These are phyloP conservation scores for Athene noctua DNA, from an alignment of 2,113 vertebrate genomes.

Conservation along the genomic window DNA sequence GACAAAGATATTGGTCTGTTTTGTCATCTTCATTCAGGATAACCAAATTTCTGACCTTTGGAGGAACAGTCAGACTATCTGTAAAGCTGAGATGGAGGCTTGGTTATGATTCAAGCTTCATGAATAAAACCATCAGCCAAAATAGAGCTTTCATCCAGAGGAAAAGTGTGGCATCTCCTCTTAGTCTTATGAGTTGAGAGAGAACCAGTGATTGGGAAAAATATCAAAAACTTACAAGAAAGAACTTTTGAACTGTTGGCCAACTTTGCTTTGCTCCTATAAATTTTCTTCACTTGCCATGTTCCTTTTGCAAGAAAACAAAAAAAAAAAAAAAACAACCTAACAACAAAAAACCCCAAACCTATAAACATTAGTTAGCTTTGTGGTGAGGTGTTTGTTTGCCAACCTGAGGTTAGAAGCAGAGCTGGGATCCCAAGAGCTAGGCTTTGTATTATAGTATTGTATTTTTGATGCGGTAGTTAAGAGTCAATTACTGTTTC, in stretches of 20 bases:
- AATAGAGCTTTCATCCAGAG: not conserved
- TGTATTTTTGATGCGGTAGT: slow-evolving; percentile 79
- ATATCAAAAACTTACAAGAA: not conserved
- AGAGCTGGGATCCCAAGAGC: slow-evolving; percentile 64
- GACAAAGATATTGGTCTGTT: not conserved
- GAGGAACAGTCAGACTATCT: not conserved
- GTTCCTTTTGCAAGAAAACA: not conserved
- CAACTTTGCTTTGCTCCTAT: slow-evolving; percentile 6
- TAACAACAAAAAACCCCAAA: not conserved
- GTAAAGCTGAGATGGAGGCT: not conserved
- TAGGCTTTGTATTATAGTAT: slow-evolving; percentile 75
- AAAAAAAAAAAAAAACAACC: not conserved
- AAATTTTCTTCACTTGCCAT: slow-evolving; percentile 51
- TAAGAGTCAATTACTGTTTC: slow-evolving; percentile 81
- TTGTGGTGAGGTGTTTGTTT: slow-evolving; percentile 76
- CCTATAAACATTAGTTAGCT: slow-evolving; percentile 78
- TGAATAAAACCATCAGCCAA: not conserved
- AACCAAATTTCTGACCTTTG: not conserved
- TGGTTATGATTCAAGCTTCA: not conserved
- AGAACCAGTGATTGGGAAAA: not conserved
- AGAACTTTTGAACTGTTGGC: slow-evolving; percentile 21
- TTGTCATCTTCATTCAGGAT: not conserved
- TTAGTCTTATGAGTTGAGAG: not conserved
- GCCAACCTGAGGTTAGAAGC: slow-evolving; percentile 77
- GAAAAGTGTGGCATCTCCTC: not conserved